Evolutionary conservation across 2,113 vertebrate genomes (phyloP).

Genomic region (Galeopterus variegatus): DNA sequence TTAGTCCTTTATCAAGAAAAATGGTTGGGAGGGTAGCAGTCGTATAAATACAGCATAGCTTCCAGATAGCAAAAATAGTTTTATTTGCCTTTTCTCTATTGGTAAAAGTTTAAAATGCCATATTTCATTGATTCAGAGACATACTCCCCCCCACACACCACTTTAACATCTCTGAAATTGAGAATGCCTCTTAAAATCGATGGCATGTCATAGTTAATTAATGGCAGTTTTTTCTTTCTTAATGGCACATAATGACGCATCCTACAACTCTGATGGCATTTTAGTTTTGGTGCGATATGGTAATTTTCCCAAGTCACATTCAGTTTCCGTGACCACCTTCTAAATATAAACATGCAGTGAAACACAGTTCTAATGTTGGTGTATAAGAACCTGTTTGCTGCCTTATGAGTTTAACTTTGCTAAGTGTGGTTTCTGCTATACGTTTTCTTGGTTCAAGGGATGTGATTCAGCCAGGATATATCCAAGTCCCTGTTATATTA

Average conservation of each 20-base stretch:
- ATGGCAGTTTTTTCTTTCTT: not conserved
- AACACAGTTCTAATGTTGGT: not conserved
- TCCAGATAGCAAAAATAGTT: not conserved
- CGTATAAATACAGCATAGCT: not conserved
- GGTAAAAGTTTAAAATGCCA: not conserved
- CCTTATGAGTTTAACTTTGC: not conserved
- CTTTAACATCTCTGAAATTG: not conserved
- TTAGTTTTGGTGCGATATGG: not conserved
- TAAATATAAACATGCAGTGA: not conserved
- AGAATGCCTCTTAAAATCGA: conserved; percentile 20
- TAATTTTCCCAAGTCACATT: not conserved
- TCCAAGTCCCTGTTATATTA: not conserved
- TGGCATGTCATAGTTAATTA: not conserved
- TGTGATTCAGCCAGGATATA: not conserved
- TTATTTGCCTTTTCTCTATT: not conserved
- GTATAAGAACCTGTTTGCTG: not conserved
- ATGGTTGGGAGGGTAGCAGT: not conserved
- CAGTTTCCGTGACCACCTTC: not conserved
- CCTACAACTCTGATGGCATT: not conserved
- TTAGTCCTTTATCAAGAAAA: not conserved
- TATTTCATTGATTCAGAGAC: not conserved
- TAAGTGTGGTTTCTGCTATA: not conserved
- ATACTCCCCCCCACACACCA: not conserved
- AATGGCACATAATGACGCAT: not conserved
- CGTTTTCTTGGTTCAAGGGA: not conserved